Conservation (phyloP, 2,888 invertebrate genomes). For the Nephrotoma guestfalica region DNA sequence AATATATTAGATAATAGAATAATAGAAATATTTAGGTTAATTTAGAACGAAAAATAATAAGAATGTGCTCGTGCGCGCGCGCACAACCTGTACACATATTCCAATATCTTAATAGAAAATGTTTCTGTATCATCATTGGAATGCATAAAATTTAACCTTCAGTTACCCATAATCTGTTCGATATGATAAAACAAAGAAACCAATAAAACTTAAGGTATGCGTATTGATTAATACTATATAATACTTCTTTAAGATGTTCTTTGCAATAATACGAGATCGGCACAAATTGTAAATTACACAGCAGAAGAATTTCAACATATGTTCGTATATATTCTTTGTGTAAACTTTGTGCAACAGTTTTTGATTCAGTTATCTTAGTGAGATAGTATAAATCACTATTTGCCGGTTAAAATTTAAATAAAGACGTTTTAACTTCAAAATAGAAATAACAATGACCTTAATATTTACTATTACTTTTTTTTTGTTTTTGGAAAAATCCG, state of each 20-base stretch:
- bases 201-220: not conserved
- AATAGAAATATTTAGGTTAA: not conserved
- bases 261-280: not conserved
- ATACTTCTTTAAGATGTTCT: not conserved
- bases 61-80: not conserved
- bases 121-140: not conserved
- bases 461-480: not conserved
- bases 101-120: not conserved
- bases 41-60: not conserved
- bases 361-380: not conserved
- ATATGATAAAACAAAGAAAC: not conserved
- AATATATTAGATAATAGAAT: not conserved
- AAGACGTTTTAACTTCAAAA: not conserved
- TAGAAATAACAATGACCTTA: not conserved
- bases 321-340: not conserved
- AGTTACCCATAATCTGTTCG: not conserved
- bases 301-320: not conserved
- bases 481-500: not conserved
- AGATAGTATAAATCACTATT: not conserved
- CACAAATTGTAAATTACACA: not conserved
- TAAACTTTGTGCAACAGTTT: not conserved
- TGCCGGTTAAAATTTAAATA: not conserved
- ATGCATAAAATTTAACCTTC: not conserved
- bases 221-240: not conserved
- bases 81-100: not conserved